These are phyloP conservation scores for Rhynchopsitta pachyrhyncha DNA, from an alignment of 2,113 vertebrate genomes.

Conservation along the genomic window DNA sequence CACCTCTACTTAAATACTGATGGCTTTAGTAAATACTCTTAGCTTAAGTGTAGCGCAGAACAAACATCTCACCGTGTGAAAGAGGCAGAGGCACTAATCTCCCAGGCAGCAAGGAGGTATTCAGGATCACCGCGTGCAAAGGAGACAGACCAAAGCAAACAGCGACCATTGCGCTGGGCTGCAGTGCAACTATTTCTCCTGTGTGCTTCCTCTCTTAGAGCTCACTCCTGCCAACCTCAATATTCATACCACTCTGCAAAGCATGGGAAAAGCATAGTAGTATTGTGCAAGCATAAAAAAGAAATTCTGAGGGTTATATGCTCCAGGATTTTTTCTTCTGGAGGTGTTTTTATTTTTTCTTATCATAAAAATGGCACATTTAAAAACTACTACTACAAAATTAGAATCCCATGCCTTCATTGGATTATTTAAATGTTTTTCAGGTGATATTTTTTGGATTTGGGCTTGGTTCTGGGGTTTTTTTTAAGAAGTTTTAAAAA, in stretches of 20 bases:
- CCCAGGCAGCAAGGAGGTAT: background rate
- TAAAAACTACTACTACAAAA: background rate
- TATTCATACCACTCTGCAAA: background rate
- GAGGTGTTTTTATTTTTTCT: background rate
- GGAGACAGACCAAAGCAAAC: background rate
- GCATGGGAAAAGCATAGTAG: background rate
- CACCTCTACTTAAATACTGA: background rate
- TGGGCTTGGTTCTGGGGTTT: background rate
- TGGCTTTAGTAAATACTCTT: conserved; percentile 3
- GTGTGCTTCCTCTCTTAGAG: background rate
- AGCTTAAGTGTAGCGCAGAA: background rate
- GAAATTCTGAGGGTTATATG: background rate
- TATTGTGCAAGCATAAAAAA: background rate
- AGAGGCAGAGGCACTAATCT: background rate
- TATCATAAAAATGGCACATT: background rate
- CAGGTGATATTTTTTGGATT: background rate
- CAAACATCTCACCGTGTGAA: background rate
- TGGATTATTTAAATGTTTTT: background rate
- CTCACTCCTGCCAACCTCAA: background rate
- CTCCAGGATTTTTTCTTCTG: background rate
- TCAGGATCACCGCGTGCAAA: background rate
- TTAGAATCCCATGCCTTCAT: background rate
- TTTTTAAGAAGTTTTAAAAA: background rate
- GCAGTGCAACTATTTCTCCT: background rate
- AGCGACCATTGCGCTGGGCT: rapidly evolving